A percentile compares a stretch with the other conserved stretches of the same genome.
Evolutionary conservation across 2,888 invertebrate species (phyloP).

Genomic region (Hypomecis punctinalis): DNA sequence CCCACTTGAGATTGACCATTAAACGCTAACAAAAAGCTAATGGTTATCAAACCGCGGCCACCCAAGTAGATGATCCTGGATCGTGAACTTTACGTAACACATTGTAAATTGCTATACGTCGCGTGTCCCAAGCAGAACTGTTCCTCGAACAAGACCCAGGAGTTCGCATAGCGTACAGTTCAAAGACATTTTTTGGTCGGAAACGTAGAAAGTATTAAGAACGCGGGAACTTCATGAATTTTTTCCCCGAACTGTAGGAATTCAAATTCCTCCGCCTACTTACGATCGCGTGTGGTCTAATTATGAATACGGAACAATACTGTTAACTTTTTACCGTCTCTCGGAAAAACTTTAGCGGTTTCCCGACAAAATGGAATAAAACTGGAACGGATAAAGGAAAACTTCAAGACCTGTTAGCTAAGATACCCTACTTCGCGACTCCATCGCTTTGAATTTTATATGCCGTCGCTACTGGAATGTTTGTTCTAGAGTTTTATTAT

Average conservation of each 20-base stretch:
- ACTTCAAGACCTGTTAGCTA: constrained; percentile 63
- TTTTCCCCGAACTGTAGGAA: constrained; percentile 76
- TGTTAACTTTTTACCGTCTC: constrained; percentile 55
- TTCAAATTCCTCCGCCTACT: constrained; percentile 78
- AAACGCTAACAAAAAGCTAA: constrained; percentile 74
- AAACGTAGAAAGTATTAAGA: constrained; percentile 76
- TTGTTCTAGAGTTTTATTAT: constrained; percentile 42
- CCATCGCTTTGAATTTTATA: constrained; percentile 65
- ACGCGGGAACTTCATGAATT: constrained; percentile 70
- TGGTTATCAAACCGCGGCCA: constrained; percentile 74
- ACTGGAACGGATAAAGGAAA: constrained; percentile 65
- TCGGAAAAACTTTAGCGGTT: constrained; percentile 58
- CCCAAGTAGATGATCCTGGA: constrained; percentile 77
- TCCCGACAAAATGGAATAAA: constrained; percentile 65
- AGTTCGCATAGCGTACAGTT: constrained; percentile 68
- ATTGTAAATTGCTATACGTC: constrained; percentile 73
- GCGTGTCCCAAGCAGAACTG: constrained; percentile 63
- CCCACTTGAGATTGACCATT: constrained; percentile 69
- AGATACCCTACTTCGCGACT: constrained; percentile 65
- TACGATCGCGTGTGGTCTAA: constrained; percentile 83
- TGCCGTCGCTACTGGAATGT: constrained; percentile 51
- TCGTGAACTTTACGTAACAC: constrained; percentile 76
- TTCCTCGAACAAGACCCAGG: constrained; percentile 70
- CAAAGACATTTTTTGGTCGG: constrained; percentile 76
- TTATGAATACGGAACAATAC: constrained; percentile 72